Percentiles rank a stretch among this genome's conserved stretches.
phyloP scores from a whole-genome alignment of 2,797 vertebrate genomes.

The Pseudochaenichthys georgianus region DNA sequence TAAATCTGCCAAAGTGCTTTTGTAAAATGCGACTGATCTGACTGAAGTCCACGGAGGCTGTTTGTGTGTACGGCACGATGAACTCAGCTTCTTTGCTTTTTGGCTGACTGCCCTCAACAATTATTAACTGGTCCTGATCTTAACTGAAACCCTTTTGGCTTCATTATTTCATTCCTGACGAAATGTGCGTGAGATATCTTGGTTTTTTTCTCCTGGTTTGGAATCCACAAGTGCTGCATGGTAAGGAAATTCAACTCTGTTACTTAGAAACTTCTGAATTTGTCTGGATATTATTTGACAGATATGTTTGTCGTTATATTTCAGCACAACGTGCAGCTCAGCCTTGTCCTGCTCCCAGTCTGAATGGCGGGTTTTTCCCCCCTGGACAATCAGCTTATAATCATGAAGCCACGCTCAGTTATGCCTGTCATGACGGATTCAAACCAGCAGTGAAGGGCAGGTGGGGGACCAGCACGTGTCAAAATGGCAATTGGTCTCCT shows the following conservation, averaged over 20 bases:
- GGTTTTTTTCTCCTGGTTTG: slow-evolving; percentile 47
- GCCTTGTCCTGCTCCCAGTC: not conserved
- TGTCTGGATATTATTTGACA: too few species aligned
- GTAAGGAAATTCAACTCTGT: slow-evolving; percentile 25
- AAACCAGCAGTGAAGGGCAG: slow-evolving; percentile 64
- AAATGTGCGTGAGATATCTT: slow-evolving; percentile 40
- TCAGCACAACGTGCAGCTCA: slow-evolving; percentile 1
- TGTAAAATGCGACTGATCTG: too few species aligned
- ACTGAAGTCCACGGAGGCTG: too few species aligned
- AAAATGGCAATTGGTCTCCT: slow-evolving; percentile 42
- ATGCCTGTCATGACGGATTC: slow-evolving; percentile 50
- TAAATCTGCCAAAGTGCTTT: too few species aligned
- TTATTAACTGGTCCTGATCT: slow-evolving; percentile 48
- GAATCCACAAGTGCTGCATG: slow-evolving; percentile 13
- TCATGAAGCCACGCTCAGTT: accelerated
- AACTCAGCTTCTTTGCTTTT: too few species aligned
- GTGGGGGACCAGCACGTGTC: slow-evolving; percentile 67
- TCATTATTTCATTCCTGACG: slow-evolving; percentile 16
- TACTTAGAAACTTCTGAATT: too few species aligned
- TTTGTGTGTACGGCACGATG: too few species aligned
- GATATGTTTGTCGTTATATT: not conserved
- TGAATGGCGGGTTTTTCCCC: slow-evolving; percentile 45
- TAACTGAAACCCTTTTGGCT: not conserved
- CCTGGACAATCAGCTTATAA: accelerated
- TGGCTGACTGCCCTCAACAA: slow-evolving; percentile 13